These are phyloP conservation scores for Lithophane leautieri DNA, from an alignment of 2,888 invertebrate species.

Conservation along the genomic window DNA sequence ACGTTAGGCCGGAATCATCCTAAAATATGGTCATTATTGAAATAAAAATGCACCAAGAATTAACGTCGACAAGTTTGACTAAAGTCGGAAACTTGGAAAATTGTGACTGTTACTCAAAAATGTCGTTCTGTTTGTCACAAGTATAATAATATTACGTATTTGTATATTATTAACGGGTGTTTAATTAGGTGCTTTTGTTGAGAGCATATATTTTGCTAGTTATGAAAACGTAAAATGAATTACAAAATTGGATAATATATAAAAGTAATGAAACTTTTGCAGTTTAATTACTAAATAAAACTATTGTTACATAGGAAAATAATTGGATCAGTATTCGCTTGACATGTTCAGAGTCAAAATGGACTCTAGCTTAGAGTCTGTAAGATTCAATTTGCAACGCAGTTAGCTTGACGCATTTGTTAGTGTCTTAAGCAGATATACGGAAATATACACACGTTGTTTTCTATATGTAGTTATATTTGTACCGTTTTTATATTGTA, in stretches of 20 bases:
- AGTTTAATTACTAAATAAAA: conserved; percentile 18
- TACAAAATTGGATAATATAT: conserved; percentile 6
- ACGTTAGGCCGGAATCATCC: neutral
- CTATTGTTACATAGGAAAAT: conserved; percentile 44
- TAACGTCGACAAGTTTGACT: conserved; percentile 23
- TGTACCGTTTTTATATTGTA: conserved; percentile 64
- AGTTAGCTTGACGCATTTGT: conserved; percentile 55
- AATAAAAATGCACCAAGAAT: neutral
- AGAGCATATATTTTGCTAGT: conserved; percentile 29
- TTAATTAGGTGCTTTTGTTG: conserved; percentile 41
- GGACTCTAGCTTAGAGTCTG: conserved; percentile 58
- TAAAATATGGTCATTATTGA: neutral
- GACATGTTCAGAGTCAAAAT: conserved; percentile 49
- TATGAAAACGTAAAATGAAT: neutral
- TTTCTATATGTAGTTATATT: conserved; percentile 64
- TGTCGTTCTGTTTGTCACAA: conserved; percentile 23
- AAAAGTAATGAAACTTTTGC: neutral
- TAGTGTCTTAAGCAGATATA: conserved; percentile 62
- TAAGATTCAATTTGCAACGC: conserved; percentile 62
- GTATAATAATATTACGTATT: conserved; percentile 20
- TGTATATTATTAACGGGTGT: conserved; percentile 18
- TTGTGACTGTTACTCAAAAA: neutral
- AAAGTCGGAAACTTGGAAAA: conserved; percentile 11
- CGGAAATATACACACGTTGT: conserved; percentile 66
- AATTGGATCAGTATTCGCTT: conserved; percentile 60